A percentile compares a stretch with the other conserved stretches of the same genome.
Conservation (phyloP, 2,797 vertebrate species). For the Melanotaenia maccullochi region DNA sequence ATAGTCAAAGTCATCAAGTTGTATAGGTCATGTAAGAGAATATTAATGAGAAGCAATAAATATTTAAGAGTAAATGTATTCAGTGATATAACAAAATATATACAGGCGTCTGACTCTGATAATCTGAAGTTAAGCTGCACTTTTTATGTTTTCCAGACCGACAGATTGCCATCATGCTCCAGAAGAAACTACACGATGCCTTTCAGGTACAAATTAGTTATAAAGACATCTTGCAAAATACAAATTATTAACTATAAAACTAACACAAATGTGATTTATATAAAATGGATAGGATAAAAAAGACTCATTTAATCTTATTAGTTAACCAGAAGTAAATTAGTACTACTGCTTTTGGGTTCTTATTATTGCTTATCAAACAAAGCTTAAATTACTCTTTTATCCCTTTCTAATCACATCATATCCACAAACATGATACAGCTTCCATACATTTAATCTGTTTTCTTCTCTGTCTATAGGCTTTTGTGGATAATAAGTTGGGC, state of each 20-base stretch:
- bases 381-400: too few relatives aligned
- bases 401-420: too few relatives aligned
- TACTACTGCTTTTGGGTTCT: too few relatives aligned
- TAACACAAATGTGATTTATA: too few relatives aligned
- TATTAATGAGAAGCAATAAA: not conserved
- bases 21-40: not conserved
- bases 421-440: too few relatives aligned
- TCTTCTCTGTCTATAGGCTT: constrained; percentile 66
- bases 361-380: too few relatives aligned
- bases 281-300: too few relatives aligned
- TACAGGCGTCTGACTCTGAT: not conserved
- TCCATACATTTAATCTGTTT: not conserved
- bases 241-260: too few relatives aligned
- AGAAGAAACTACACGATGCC: constrained; percentile 82
- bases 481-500: constrained; percentile 76
- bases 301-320: too few relatives aligned
- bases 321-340: too few relatives aligned
- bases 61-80: not conserved
- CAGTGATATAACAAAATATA: not conserved
- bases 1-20: not conserved
- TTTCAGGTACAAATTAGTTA: constrained; percentile 75
- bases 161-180: constrained; percentile 83
- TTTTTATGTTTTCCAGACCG: constrained; percentile 67
- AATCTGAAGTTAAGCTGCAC: not conserved
- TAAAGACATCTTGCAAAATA: too few relatives aligned